A percentile compares a stretch with the other conserved stretches of the same genome.
Conservation (phyloP, 2,797 vertebrate species). For the Chrosomus eos region DNA sequence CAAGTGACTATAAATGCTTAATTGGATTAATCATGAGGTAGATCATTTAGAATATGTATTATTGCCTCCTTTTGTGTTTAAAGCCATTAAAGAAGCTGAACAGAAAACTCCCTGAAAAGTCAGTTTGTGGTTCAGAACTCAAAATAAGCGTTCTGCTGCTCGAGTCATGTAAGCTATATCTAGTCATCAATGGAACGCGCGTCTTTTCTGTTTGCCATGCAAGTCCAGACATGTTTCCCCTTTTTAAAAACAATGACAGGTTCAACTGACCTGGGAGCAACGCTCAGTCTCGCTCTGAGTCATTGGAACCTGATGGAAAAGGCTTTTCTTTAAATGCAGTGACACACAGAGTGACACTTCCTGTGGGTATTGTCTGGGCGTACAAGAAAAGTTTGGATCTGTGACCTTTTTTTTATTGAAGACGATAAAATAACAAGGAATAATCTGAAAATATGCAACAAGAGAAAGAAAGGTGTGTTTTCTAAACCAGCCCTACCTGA, state of each 20-base stretch:
- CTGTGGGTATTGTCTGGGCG: not conserved
- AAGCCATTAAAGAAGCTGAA: not conserved
- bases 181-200: conserved; percentile 3
- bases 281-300: not conserved
- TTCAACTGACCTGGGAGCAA: conserved; percentile 34
- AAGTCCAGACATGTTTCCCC: conserved; percentile 24
- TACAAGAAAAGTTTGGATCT: not conserved
- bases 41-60: conserved; percentile 22
- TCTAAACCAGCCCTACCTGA: conserved; percentile 61
- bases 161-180: not conserved
- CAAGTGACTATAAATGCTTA: conserved; percentile 46
- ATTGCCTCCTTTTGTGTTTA: not conserved
- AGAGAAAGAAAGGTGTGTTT: conserved; percentile 52
- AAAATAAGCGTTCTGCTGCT: not conserved
- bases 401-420: not conserved
- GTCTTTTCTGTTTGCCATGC: conserved; percentile 25
- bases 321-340: not conserved
- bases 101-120: not conserved
- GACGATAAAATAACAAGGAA: not conserved
- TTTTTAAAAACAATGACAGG: conserved; percentile 23
- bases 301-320: not conserved
- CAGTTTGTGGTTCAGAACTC: not conserved
- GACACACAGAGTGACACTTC: conserved; percentile 3
- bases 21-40: conserved; percentile 45
- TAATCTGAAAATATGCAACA: not conserved